Percentiles rank a stretch among this genome's conserved stretches.
These are phyloP conservation scores for Eulemur macaco DNA, from an alignment of 2,113 vertebrate species.

Conservation along the genomic window DNA sequence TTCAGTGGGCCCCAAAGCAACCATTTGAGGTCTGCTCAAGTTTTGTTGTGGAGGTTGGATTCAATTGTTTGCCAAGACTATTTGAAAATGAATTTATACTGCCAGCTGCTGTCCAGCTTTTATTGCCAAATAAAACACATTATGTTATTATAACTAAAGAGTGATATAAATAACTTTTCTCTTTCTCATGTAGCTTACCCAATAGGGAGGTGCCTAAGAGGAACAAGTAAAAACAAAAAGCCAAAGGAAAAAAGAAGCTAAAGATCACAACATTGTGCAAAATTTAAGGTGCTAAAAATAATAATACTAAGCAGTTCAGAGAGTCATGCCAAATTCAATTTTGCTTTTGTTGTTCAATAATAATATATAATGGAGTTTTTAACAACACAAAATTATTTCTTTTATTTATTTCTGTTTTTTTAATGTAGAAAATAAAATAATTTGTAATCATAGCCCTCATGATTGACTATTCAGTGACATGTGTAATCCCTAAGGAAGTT, in stretches of 20 bases:
- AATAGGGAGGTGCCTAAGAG: background rate
- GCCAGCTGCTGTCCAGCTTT: slow-evolving; percentile 70
- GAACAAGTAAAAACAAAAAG: background rate
- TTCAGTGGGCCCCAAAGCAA: slow-evolving; percentile 52
- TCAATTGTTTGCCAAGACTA: slow-evolving; percentile 71
- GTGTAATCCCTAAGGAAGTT: background rate
- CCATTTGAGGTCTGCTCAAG: slow-evolving; percentile 69
- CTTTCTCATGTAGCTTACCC: slow-evolving; percentile 29
- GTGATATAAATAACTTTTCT: slow-evolving; percentile 47
- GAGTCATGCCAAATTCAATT: background rate
- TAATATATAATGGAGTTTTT: background rate
- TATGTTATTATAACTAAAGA: slow-evolving; percentile 64
- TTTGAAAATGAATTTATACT: slow-evolving; percentile 73
- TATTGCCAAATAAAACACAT: slow-evolving; percentile 70
- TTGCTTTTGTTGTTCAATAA: background rate
- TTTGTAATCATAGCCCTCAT: background rate
- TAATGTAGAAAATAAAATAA: slow-evolving; percentile 15
- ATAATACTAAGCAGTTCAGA: background rate
- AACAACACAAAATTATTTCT: background rate
- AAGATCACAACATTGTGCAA: background rate
- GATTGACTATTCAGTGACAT: background rate
- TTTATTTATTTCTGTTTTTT: background rate
- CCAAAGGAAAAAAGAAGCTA: background rate
- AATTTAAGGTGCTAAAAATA: background rate
- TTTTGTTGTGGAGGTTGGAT: slow-evolving; percentile 60